A percentile compares a stretch with the other conserved stretches of the same genome.
phyloP scores from a whole-genome alignment of 2,888 invertebrate genomes.

The Abscondita cerata region DNA sequence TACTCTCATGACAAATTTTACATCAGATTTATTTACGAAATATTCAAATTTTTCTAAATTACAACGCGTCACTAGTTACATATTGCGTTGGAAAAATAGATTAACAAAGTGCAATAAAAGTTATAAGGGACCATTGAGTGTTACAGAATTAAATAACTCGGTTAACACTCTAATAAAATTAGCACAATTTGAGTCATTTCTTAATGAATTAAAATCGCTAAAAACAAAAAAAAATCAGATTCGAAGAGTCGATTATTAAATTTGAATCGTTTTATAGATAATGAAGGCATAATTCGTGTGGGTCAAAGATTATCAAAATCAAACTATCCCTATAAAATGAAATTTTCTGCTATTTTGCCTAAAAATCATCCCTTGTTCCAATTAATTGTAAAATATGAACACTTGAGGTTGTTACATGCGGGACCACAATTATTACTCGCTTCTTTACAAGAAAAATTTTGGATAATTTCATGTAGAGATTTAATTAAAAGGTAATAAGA shows the following conservation, averaged over 20 bases:
- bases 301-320: background rate
- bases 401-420: too few species aligned
- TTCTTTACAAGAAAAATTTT: background rate
- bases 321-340: background rate
- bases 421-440: too few species aligned
- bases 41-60: too few species aligned
- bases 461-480: background rate
- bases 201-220: too few species aligned
- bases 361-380: background rate
- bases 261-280: background rate
- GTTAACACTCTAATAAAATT: background rate
- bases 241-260: background rate
- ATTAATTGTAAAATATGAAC: background rate
- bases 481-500: background rate
- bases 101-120: background rate
- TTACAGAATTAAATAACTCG: too few species aligned
- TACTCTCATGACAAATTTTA: background rate
- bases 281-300: too few species aligned
- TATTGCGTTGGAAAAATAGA: background rate
- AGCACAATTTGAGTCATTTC: background rate
- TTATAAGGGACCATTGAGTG: background rate
- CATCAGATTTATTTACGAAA: too few species aligned
- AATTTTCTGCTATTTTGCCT: background rate
- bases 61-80: too few species aligned
- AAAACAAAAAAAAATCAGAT: background rate